A percentile compares a stretch with the other conserved stretches of the same genome.
Conservation (phyloP, 2,113 vertebrate genomes). For the Proteles cristata region DNA sequence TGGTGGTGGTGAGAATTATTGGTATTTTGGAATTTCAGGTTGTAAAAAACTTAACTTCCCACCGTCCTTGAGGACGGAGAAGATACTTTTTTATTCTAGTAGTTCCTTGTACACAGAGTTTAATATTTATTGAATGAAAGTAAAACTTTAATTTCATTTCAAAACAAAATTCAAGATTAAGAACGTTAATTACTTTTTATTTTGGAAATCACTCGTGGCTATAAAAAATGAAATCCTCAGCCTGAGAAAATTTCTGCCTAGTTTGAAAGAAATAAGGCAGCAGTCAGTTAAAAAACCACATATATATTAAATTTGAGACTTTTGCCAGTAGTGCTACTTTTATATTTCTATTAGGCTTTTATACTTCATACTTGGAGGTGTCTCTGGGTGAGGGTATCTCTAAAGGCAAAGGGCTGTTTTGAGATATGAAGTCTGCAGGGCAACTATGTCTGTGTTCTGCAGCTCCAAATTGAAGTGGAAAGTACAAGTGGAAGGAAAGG, state of each 20-base stretch:
- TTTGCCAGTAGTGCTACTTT: neutral
- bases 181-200: conserved; percentile 22
- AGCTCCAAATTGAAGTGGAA: neutral
- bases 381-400: neutral
- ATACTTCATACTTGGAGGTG: neutral
- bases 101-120: neutral
- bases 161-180: conserved; percentile 24
- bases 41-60: neutral
- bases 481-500: neutral
- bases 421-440: neutral
- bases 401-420: neutral
- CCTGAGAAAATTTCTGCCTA: neutral
- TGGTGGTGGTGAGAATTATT: neutral
- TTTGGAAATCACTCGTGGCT: conserved; percentile 35
- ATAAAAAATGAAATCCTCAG: conserved; percentile 50
- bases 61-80: neutral
- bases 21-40: conserved; percentile 17
- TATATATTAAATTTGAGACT: neutral
- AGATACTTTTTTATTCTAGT: neutral
- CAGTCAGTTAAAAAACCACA: neutral
- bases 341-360: neutral
- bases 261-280: conserved; percentile 1
- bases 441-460: neutral
- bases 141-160: conserved; percentile 31
- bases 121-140: conserved; percentile 16